Percentiles rank a stretch among this genome's conserved stretches.
phyloP scores from a whole-genome alignment of 2,797 vertebrate genomes.

The Capromys pilorides region DNA sequence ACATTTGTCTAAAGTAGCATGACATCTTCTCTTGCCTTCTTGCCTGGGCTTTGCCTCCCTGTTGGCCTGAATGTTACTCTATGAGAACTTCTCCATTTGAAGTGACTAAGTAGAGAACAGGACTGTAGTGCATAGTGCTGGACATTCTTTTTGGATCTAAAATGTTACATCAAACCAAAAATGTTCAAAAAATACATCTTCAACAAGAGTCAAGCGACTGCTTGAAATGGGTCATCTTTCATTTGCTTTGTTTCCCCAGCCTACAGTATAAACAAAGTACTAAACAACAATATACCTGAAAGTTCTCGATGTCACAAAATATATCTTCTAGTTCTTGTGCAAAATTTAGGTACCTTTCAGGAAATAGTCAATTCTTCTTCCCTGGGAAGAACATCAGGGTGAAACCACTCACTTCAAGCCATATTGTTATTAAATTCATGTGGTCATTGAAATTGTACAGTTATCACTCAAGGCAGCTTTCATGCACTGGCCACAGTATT shows the following conservation, averaged over 20 bases:
- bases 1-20: neutral
- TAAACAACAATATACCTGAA: neutral
- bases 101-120: neutral
- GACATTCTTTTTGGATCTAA: neutral
- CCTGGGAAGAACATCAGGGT: neutral
- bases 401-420: fast-evolving
- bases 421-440: neutral
- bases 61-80: neutral
- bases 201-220: neutral
- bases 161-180: neutral
- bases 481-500: neutral
- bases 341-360: neutral
- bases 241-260: neutral
- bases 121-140: fast-evolving
- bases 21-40: neutral
- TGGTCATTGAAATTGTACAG: neutral
- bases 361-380: neutral
- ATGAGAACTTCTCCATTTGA: neutral
- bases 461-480: neutral
- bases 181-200: neutral
- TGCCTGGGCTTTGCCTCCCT: neutral
- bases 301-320: neutral
- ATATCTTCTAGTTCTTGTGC: neutral
- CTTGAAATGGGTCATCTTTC: neutral
- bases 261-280: neutral